Evolutionary conservation across 1,140 invertebrate species (phyloP).

Genomic region (Branchinecta lynchi): DNA sequence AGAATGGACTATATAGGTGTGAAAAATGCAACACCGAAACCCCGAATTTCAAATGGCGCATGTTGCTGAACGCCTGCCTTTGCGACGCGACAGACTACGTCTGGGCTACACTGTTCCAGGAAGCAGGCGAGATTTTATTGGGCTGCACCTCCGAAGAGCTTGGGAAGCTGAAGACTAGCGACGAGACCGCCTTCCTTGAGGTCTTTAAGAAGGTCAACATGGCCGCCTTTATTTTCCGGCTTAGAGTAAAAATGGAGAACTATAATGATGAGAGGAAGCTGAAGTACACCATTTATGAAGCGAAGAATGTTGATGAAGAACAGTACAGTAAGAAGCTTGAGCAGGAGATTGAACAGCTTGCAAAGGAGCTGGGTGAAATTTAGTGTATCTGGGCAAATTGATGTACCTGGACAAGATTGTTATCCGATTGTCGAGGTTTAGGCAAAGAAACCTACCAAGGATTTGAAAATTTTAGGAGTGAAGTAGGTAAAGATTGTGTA

Average conservation of each 20-base stretch:
- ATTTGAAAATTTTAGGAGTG: too few relatives aligned
- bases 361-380: neutral
- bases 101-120: constrained; percentile 80
- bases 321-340: constrained; percentile 54
- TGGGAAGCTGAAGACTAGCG: constrained; percentile 26
- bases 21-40: constrained; percentile 81
- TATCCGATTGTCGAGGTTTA: too few relatives aligned
- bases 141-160: constrained; percentile 34
- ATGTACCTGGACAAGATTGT: too few relatives aligned
- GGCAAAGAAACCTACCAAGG: too few relatives aligned
- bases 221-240: constrained; percentile 58
- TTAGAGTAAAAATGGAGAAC: constrained; percentile 70
- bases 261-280: constrained; percentile 76
- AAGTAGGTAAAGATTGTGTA: too few relatives aligned
- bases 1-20: constrained; percentile 74
- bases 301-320: constrained; percentile 53
- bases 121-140: constrained; percentile 63
- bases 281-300: constrained; percentile 50
- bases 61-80: constrained; percentile 56
- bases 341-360: constrained; percentile 39
- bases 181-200: constrained; percentile 35
- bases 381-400: too few relatives aligned
- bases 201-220: constrained; percentile 59
- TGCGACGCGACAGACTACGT: constrained; percentile 56
- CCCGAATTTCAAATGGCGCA: constrained; percentile 67